Conservation (phyloP, 2,888 invertebrate species). For the Acleris literana region DNA sequence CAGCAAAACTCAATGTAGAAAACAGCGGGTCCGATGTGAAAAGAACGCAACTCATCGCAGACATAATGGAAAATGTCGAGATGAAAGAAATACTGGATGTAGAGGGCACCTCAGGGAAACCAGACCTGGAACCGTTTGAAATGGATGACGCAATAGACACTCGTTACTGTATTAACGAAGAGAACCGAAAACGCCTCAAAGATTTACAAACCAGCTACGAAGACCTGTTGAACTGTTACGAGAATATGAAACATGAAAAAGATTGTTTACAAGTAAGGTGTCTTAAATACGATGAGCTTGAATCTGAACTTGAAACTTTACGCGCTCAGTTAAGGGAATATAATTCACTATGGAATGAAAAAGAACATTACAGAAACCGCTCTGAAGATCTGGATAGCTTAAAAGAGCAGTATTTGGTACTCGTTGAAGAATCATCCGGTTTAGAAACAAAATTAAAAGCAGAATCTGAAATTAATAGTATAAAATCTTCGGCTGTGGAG, state of each 20-base stretch:
- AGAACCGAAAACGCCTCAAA: conserved; percentile 68
- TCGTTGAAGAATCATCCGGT: conserved; percentile 68
- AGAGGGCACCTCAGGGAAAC: conserved; percentile 48
- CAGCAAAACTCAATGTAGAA: conserved; percentile 56
- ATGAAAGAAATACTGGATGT: conserved; percentile 71
- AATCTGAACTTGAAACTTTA: conserved; percentile 61
- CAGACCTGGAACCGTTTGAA: conserved; percentile 41
- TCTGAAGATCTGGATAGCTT: conserved; percentile 67
- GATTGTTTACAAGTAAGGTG: conserved; percentile 58
- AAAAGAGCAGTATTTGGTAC: conserved; percentile 68
- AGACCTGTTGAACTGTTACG: conserved; percentile 67
- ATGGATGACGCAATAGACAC: conserved; percentile 50
- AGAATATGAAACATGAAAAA: conserved; percentile 68
- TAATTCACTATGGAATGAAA: conserved; percentile 70
- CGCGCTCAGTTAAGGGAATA: conserved; percentile 65
- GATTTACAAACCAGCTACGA: conserved; percentile 69
- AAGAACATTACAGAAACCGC: conserved; percentile 69
- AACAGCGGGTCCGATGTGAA: conserved; percentile 57
- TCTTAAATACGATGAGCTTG: conserved; percentile 62
- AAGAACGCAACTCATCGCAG: conserved; percentile 72
- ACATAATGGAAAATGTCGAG: conserved; percentile 73
- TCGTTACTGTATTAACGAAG: conserved; percentile 58
- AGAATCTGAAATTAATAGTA: conserved; percentile 69
- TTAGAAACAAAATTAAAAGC: conserved; percentile 70
- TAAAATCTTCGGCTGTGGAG: conserved; percentile 62